Evolutionary conservation across 2,888 invertebrate species (phyloP).

Genomic region (Andrena camellia): DNA sequence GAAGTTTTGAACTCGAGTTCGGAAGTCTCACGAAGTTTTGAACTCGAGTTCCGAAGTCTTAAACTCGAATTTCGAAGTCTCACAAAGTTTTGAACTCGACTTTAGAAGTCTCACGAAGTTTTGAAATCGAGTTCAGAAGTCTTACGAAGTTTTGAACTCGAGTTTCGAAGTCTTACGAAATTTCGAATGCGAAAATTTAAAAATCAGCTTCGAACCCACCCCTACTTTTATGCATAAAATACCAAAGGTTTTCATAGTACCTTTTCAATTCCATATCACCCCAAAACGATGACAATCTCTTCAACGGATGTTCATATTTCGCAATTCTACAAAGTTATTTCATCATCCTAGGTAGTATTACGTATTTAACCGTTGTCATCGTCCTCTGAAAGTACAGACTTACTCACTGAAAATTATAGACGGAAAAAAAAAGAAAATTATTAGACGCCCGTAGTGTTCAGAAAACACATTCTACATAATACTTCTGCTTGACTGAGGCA

Average conservation of each 20-base stretch:
- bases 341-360: neutral
- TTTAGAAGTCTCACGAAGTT: no score
- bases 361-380: conserved; percentile 21
- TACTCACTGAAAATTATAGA: neutral
- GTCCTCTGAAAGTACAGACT: conserved; percentile 12
- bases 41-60: no score
- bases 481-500: conserved; percentile 79
- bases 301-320: neutral
- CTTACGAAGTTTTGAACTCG: no score
- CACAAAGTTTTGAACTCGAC: no score
- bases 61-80: no score
- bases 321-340: neutral
- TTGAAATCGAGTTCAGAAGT: no score
- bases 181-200: no score
- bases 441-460: conserved; percentile 42
- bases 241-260: neutral
- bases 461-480: conserved; percentile 74
- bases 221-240: neutral
- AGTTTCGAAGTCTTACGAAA: no score
- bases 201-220: neutral
- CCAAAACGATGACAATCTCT: neutral
- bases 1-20: no score
- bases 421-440: neutral
- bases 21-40: no score
- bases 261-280: neutral